These are phyloP conservation scores for Pelobates fuscus DNA, from an alignment of 2,113 vertebrate species.

Conservation along the genomic window DNA sequence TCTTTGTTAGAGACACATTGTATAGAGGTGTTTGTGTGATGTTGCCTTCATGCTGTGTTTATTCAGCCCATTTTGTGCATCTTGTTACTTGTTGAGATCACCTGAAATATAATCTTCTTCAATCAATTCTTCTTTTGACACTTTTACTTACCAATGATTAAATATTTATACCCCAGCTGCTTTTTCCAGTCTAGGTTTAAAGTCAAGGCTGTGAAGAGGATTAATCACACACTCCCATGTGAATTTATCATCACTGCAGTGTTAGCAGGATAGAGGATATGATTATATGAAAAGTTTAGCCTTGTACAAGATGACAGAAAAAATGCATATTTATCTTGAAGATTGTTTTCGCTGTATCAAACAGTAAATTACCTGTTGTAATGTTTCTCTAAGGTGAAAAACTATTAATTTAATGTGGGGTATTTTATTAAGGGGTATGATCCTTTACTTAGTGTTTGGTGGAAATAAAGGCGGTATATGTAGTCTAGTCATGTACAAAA, in stretches of 20 bases:
- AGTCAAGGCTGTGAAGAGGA: conserved; percentile 50
- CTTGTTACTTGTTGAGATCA: conserved; percentile 4
- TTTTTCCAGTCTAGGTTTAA: conserved; percentile 34
- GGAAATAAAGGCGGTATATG: too few relatives aligned
- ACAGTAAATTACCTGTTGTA: too few relatives aligned
- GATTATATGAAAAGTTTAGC: conserved; percentile 6
- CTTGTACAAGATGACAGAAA: conserved; percentile 8
- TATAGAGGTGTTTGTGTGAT: not conserved
- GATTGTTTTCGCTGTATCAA: not conserved
- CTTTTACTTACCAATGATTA: conserved; percentile 46
- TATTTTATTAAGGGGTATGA: too few relatives aligned
- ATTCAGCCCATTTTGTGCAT: conserved; percentile 11
- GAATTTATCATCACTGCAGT: conserved; percentile 46
- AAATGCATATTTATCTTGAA: conserved; percentile 15
- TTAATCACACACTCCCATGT: conserved; percentile 47
- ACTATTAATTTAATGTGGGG: too few relatives aligned
- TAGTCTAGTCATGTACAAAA: too few relatives aligned
- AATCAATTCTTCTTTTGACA: conserved; percentile 50
- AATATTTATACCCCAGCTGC: conserved; percentile 50
- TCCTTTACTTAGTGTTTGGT: too few relatives aligned
- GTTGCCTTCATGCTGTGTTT: conserved; percentile 7
- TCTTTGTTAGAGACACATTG: not conserved
- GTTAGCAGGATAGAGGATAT: conserved; percentile 11
- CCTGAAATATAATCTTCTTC: conserved; percentile 49
- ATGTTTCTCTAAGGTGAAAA: too few relatives aligned